phyloP scores from a whole-genome alignment of 2,888 invertebrate species.

The Pilophorus perplexus region DNA sequence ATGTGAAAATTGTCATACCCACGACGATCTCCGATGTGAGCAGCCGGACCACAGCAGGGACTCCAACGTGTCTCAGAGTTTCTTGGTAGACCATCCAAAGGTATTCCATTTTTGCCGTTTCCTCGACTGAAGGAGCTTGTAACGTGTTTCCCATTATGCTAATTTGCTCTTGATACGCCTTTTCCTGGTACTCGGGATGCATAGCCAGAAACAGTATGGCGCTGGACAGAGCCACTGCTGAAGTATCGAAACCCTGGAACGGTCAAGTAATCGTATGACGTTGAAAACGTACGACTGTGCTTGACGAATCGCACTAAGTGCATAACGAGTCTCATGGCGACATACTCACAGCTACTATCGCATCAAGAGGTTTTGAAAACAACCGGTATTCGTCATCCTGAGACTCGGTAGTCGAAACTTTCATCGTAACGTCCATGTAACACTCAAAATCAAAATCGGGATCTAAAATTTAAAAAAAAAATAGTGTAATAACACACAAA shows the following conservation, averaged over 20 bases:
- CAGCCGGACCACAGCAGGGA: no score
- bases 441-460: neutral
- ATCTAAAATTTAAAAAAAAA: no score
- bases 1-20: neutral
- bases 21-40: no score
- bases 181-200: constrained; percentile 30
- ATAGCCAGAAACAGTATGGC: constrained; percentile 20
- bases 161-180: constrained; percentile 21
- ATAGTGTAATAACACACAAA: no score
- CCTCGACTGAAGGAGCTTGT: constrained; percentile 21
- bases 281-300: no score
- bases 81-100: constrained; percentile 32
- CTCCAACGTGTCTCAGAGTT: constrained; percentile 15
- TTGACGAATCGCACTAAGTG: no score
- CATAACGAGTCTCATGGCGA: neutral
- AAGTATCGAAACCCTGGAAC: constrained; percentile 29
- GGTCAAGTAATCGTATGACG: neutral
- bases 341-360: neutral
- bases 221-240: neutral
- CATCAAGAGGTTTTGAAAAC: neutral
- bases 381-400: neutral
- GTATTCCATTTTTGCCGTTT: constrained; percentile 21
- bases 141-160: constrained; percentile 22
- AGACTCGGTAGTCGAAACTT: neutral
- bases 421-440: neutral